Evolutionary conservation across 2,113 vertebrate genomes (phyloP).

Genomic region (Lasiurus borealis): DNA sequence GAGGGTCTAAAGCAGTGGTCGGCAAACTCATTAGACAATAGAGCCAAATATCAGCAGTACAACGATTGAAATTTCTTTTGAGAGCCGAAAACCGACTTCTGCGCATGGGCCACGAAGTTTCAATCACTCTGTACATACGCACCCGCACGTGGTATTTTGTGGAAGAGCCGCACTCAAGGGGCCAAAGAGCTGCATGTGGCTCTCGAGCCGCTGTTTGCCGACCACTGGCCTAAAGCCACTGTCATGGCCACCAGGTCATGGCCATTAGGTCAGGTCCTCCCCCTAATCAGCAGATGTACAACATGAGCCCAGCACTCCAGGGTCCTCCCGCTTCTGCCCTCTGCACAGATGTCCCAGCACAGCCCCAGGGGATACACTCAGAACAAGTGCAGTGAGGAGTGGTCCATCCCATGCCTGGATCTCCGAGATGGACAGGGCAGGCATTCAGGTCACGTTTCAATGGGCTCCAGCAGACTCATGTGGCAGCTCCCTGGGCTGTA

Average conservation of each 20-base stretch:
- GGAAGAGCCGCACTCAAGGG: too few species aligned
- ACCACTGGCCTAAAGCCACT: background rate
- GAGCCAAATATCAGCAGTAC: too few species aligned
- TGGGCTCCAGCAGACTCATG: background rate
- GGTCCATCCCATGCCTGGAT: rapidly evolving
- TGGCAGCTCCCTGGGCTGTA: background rate
- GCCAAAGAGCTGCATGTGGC: too few species aligned
- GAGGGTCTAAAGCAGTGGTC: background rate
- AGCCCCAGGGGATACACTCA: background rate
- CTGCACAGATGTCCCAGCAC: background rate
- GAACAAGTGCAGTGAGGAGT: background rate
- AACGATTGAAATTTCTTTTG: too few species aligned
- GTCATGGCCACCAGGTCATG: background rate
- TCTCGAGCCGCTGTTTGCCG: too few species aligned
- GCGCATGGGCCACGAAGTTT: too few species aligned
- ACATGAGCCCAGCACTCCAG: background rate
- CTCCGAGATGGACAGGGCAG: background rate
- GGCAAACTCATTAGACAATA: too few species aligned
- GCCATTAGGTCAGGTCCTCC: background rate
- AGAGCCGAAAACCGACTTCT: too few species aligned
- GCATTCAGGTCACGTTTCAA: background rate
- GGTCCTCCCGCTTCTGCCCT: background rate
- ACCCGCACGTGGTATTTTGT: too few species aligned
- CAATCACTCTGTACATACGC: too few species aligned
- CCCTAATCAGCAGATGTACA: background rate